Evolutionary conservation across 2,888 invertebrate species (phyloP), one percentile per base, ranked within the genome.

Genomic region (Iphiclides podalirius): DNA sequence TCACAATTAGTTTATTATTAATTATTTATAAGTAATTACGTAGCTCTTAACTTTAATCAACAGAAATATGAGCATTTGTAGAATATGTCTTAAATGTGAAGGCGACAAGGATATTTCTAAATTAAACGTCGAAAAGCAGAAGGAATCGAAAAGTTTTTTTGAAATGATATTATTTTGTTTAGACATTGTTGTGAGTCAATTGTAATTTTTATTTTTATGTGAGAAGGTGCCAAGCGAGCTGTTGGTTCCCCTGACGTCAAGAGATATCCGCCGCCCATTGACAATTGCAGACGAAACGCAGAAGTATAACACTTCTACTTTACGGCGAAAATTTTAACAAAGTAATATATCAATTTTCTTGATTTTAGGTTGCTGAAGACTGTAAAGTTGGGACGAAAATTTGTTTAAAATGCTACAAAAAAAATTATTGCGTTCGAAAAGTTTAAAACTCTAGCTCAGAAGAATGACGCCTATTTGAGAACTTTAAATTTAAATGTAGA

Each of bases 121-220:
- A 33, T 45, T 72, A 47, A 57, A 67, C 45, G 54, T 50, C 35
- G 50, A 52, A 39, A 60, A 63, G 52, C 60, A 64, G 23, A 61
- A 46, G 15, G 53, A 55, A 13, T 59, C 49, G 8, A 60, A 64
- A 53, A 66, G 54, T 44, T 72, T 60, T 40, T 40, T 53, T 20
- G 72, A 80, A 15, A 67, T 80, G 35, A 62, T 81, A 46, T 51
- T 65, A 58, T 82, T 78, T 69, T 82, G 82, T 57, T 63, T 85
- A 52, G 69, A 73, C 58, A 75, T 80, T 54, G 82, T 81, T 70
- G 67, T 59, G 58, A 62, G 48, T 43, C 38, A 44, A 12, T 36
- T 39, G 6, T 23, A 40, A 28, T 55, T 38, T 20, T 20, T 20
- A 20, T 20, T 20, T 20, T 20, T 3, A 20, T n/a, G n/a, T n/a